Base-by-base conservation (phyloP, 2,113 vertebrate species). In the Kryptolebias marmoratus region DNA sequence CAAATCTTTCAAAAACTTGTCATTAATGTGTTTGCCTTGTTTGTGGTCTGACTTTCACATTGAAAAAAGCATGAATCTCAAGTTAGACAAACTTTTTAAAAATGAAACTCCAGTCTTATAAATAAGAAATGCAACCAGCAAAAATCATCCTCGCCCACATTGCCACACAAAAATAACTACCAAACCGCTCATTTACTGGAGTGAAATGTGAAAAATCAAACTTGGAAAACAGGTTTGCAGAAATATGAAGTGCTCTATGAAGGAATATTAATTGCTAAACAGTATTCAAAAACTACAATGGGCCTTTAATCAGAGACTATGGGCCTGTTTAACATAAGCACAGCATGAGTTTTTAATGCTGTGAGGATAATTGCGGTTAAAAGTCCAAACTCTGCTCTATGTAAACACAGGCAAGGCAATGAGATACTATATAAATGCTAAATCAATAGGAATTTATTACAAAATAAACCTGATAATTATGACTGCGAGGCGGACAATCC, bases 371-470 rank as follows among this genome's bases (percentile, higher is more conserved):
- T 64, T 48, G 9, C 55, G 60, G 57, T 71, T 55, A 68, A 66
- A 64, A 72, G 22, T 63, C 65, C 55, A 45, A 31, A 42, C 62
- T 62, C 27, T 10, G 54, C 11, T 15, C 12, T 56, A 22, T 27
- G 32, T 14, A 36, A 31, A 59, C 27, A 61, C 28, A 18, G 9
- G 31, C 74, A 57, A 59, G 22, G 44, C 32, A 44, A 64, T 18
- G 16, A 10, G 9, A 60, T 67, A 36, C 54, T 56, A 47, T 69
- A 14, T 36, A 68, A 66, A 64, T 44, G 11, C 1, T 58, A 8
- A 77, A 71, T 73, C 42, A 75, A 62, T 63, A 60, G 55, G 54
- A 44, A 63, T 73, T 42, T 45, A 36, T 73, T 71, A 45, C 1
- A 66, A 58, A 36, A 56, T 49, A 58, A 64, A 69, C 14, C 11